Percentiles rank a stretch among this genome's conserved stretches.
Evolutionary conservation across 2,888 invertebrate genomes (phyloP).

Genomic region (Endomychus coccineus): DNA sequence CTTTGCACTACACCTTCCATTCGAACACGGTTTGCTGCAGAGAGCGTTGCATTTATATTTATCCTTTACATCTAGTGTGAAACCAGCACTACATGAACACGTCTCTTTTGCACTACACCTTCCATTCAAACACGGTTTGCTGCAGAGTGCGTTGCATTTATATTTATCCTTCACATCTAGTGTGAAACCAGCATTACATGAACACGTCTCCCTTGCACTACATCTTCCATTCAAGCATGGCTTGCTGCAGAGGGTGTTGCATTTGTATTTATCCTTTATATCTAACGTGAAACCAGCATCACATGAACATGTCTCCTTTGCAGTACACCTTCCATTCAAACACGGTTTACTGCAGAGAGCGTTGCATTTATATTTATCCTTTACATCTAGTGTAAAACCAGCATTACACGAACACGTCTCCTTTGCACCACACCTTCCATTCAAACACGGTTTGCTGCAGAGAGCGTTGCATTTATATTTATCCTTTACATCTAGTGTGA

Average conservation of each 20-base stretch:
- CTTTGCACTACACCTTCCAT: constrained; percentile 22
- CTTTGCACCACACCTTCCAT: constrained; percentile 25
- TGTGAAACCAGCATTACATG: constrained; percentile 28
- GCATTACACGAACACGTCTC: constrained; percentile 26
- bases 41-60: constrained; percentile 25
- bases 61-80: constrained; percentile 12
- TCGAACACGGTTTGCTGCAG: constrained; percentile 34
- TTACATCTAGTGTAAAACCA: constrained; percentile 23
- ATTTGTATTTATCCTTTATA: constrained; percentile 22
- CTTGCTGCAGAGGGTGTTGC: constrained; percentile 32
- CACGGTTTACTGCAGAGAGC: constrained; percentile 37
- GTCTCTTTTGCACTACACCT: constrained; percentile 34
- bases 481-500: constrained; percentile 14
- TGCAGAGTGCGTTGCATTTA: constrained; percentile 25
- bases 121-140: constrained; percentile 30
- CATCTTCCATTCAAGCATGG: constrained; percentile 38
- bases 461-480: constrained; percentile 22
- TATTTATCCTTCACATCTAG: constrained; percentile 22
- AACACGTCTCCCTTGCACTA: constrained; percentile 36
- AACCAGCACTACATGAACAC: constrained; percentile 42
- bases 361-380: constrained; percentile 25
- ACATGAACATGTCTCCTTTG: constrained; percentile 25
- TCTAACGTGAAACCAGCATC: constrained; percentile 18
- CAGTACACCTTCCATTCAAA: constrained; percentile 29
- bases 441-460: constrained; percentile 20